Conservation (phyloP, 2,888 invertebrate genomes). For the Melanotus villosus region DNA sequence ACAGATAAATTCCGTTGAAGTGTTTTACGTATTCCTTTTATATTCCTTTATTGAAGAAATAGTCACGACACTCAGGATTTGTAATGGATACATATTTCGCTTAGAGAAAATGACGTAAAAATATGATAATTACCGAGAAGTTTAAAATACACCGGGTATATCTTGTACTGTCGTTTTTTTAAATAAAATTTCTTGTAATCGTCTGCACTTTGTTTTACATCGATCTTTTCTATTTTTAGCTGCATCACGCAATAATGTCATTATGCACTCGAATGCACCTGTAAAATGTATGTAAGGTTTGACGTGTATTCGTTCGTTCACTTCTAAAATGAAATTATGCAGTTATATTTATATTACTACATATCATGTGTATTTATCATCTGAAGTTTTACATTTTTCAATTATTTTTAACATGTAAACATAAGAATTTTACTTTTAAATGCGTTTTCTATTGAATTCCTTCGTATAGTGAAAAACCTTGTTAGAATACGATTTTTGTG, state of each 20-base stretch:
- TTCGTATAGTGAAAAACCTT: too few relatives aligned
- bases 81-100: background rate
- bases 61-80: background rate
- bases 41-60: too few relatives aligned
- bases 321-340: constrained; percentile 11
- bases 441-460: too few relatives aligned
- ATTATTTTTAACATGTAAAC: too few relatives aligned
- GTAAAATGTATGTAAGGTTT: constrained; percentile 27
- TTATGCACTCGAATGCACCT: constrained; percentile 35
- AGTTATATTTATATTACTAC: background rate
- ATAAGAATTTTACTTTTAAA: too few relatives aligned
- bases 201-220: constrained; percentile 34
- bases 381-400: too few relatives aligned
- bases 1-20: too few relatives aligned
- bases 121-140: background rate
- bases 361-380: background rate
- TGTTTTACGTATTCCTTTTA: too few relatives aligned
- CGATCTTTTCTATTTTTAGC: constrained; percentile 34
- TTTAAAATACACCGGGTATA: background rate
- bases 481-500: too few relatives aligned
- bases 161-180: constrained; percentile 12
- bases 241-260: constrained; percentile 38
- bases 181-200: constrained; percentile 28
- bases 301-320: constrained; percentile 13
- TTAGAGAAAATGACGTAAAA: background rate